A percentile compares a stretch with the other conserved stretches of the same genome.
phyloP scores from a whole-genome alignment of 2,888 invertebrate genomes.

The Periphyllus acericola region DNA sequence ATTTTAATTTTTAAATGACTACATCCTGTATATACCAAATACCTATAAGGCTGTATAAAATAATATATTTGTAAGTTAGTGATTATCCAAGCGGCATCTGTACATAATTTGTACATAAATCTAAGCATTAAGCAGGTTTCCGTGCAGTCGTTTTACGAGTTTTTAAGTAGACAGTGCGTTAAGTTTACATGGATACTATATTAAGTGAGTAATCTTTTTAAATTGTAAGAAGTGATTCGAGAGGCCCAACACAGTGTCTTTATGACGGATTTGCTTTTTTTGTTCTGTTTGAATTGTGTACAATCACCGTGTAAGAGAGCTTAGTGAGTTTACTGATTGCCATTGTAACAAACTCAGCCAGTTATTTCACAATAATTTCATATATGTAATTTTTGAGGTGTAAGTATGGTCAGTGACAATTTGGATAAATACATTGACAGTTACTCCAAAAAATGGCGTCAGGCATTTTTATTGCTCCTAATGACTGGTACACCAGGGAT shows the following conservation, averaged over 20 bases:
- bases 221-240: not conserved
- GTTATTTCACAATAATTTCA: not conserved
- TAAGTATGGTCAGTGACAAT: slow-evolving; percentile 42
- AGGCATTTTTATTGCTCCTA: slow-evolving; percentile 62
- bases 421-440: slow-evolving; percentile 53
- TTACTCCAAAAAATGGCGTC: slow-evolving; percentile 44
- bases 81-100: not conserved
- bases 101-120: not conserved
- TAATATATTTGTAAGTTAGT: not conserved
- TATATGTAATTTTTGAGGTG: not conserved
- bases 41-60: not conserved
- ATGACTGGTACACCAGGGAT: slow-evolving; percentile 66
- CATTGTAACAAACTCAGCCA: not conserved
- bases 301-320: not conserved
- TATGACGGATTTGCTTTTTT: not conserved
- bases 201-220: not conserved
- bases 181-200: too few relatives aligned
- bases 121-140: not conserved
- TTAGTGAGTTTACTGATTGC: not conserved
- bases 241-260: not conserved
- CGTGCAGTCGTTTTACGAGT: not conserved
- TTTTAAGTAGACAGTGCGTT: not conserved
- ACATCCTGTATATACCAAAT: not conserved
- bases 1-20: not conserved
- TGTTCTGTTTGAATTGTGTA: slow-evolving; percentile 21